These are phyloP conservation scores for Hydra vulgaris DNA, from an alignment of 30 jellyfish, hydroid and myxozoan genomes.

Conservation along the genomic window DNA sequence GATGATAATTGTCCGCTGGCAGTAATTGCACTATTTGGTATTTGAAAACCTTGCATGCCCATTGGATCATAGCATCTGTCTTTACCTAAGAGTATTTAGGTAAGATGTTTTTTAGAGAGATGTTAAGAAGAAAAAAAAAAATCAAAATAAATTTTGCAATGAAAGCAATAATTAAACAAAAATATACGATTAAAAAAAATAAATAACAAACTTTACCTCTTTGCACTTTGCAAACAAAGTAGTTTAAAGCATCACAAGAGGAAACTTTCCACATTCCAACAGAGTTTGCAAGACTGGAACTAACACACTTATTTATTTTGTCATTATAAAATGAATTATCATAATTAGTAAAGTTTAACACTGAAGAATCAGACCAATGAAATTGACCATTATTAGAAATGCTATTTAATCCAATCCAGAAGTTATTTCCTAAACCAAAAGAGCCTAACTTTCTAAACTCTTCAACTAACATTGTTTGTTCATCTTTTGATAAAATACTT, in stretches of 20 bases:
- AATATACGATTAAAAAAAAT: not conserved
- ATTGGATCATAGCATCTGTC: constrained; percentile 82
- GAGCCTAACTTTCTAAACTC: constrained; percentile 24
- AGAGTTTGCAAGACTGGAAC: constrained; percentile 1
- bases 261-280: constrained; percentile 48
- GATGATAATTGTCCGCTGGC: constrained; percentile 57
- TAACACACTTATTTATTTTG: not conserved
- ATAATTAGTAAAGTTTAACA: constrained; percentile 37
- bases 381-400: constrained; percentile 3
- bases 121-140: too few species aligned
- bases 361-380: constrained; percentile 56
- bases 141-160: too few species aligned
- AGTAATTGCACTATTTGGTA: constrained; percentile 36
- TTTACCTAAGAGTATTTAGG: constrained; percentile 28
- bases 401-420: constrained; percentile 86
- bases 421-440: constrained; percentile 20
- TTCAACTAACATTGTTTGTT: constrained; percentile 19
- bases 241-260: constrained; percentile 37
- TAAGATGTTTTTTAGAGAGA: too few species aligned
- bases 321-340: constrained; percentile 2
- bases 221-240: constrained; percentile 57
- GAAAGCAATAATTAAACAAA: too few species aligned
- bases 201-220: constrained; percentile 34
- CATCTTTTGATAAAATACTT: constrained; percentile 34
- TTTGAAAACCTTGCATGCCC: constrained; percentile 61